phyloP scores from a whole-genome alignment of 1,140 invertebrate species.

The Drosophila sulfurigaster region DNA sequence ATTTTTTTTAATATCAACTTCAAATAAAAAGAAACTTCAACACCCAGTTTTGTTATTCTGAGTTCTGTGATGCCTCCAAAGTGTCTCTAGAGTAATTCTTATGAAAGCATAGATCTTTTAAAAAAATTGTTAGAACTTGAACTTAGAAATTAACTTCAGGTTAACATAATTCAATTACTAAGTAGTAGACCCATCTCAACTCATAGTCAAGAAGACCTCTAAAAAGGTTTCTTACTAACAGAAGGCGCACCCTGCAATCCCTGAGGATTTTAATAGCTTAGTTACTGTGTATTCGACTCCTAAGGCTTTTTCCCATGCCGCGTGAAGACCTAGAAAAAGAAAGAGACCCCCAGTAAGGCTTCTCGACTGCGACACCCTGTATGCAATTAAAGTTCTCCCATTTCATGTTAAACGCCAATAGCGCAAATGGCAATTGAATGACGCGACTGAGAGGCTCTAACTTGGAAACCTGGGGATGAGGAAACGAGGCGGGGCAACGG shows the following conservation, averaged over 20 bases:
- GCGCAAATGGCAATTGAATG: conserved; percentile 73
- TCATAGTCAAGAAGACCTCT: neutral
- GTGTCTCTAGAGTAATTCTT: too few relatives aligned
- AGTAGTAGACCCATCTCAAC: neutral
- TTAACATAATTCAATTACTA: too few relatives aligned
- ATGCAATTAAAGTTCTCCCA: conserved; percentile 59
- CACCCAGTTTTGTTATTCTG: too few relatives aligned
- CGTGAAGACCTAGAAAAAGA: neutral
- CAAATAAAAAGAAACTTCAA: too few relatives aligned
- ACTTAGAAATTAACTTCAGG: too few relatives aligned
- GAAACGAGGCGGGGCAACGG: conserved; percentile 5
- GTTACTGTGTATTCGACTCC: neutral
- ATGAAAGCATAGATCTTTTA: too few relatives aligned
- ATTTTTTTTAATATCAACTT: too few relatives aligned
- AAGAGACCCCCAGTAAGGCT: conserved; percentile 14
- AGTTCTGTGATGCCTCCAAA: too few relatives aligned
- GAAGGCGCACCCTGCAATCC: neutral
- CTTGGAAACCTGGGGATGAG: neutral
- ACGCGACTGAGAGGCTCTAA: conserved; percentile 17
- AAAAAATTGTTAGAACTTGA: too few relatives aligned
- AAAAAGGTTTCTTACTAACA: neutral
- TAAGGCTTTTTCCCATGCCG: neutral
- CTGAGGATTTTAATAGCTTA: neutral
- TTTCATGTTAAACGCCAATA: conserved; percentile 66
- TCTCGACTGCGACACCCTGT: conserved; percentile 56